Conservation (phyloP, 23 tunicate species). For the Aplidium turbinatum region DNA sequence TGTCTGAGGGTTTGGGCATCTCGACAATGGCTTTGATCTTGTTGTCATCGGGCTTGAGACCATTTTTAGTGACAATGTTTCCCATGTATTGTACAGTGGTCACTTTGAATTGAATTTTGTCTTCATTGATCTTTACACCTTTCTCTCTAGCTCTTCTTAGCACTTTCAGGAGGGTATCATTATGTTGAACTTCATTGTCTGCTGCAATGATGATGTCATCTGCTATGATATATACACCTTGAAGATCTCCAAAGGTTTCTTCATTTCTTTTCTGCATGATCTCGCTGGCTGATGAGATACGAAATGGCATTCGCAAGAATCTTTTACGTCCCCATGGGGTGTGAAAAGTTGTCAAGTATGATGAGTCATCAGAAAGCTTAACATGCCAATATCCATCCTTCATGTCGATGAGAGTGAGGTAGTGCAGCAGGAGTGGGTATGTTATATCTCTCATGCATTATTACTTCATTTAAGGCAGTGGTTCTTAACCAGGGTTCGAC, state of each 20-base stretch:
- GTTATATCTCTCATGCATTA: too few species aligned
- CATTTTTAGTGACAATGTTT: background rate
- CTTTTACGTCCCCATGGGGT: constrained; percentile 48
- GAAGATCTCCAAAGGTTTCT: constrained; percentile 27
- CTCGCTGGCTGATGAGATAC: constrained; percentile 41
- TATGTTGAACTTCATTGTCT: constrained; percentile 22
- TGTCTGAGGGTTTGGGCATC: constrained; percentile 24
- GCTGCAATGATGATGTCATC: constrained; percentile 39
- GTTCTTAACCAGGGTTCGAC: too few species aligned
- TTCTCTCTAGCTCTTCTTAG: constrained; percentile 9
- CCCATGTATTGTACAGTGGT: constrained; percentile 27
- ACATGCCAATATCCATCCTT: constrained; percentile 55
- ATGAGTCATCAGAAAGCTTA: constrained; percentile 18
- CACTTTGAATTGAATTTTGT: constrained; percentile 29
- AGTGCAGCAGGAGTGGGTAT: too few species aligned
- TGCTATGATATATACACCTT: constrained; percentile 36
- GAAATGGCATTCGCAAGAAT: constrained; percentile 46
- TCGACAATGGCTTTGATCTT: constrained; percentile 11
- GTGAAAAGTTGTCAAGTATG: constrained; percentile 37
- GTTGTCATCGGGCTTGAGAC: background rate
- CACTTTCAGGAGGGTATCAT: background rate
- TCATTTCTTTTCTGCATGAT: constrained; percentile 43
- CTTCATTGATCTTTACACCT: constrained; percentile 10
- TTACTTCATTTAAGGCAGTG: too few species aligned
- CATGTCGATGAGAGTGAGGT: constrained; percentile 45